Evolutionary conservation across 2,113 vertebrate species (phyloP).

Genomic region (Trematomus loennbergii): DNA sequence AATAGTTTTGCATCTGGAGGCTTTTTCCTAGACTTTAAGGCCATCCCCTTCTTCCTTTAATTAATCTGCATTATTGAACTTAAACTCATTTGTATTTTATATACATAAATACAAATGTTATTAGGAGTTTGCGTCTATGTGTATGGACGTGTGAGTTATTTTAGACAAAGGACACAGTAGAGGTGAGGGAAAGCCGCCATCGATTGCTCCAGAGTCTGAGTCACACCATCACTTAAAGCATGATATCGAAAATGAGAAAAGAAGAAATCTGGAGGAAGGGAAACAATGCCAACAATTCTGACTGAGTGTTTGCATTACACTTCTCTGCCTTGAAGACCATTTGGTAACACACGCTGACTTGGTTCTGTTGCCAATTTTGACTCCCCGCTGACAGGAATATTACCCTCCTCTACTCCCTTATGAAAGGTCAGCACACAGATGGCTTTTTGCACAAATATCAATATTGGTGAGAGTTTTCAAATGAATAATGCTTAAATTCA

Average conservation of each 20-base stretch:
- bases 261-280: background rate
- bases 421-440: conserved; percentile 11
- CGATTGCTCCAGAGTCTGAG: background rate
- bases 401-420: background rate
- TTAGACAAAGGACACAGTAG: conserved; percentile 7
- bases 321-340: conserved; percentile 23
- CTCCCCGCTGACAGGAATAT: background rate
- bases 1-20: background rate
- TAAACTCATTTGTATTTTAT: background rate
- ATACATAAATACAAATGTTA: background rate
- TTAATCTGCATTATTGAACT: background rate
- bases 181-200: conserved; percentile 21
- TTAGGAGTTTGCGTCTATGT: background rate
- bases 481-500: background rate
- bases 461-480: conserved; percentile 3
- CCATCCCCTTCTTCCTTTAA: background rate
- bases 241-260: conserved; percentile 23
- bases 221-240: conserved; percentile 16
- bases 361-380: conserved; percentile 22
- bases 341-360: conserved; percentile 21
- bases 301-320: conserved; percentile 19
- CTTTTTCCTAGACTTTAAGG: background rate
- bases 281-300: conserved; percentile 1
- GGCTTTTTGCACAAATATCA: conserved; percentile 16
- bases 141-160: background rate